A percentile compares a stretch with the other conserved stretches of the same genome.
Evolutionary conservation across 2,888 invertebrate species (phyloP).

Genomic region (Parnassius mnemosyne): DNA sequence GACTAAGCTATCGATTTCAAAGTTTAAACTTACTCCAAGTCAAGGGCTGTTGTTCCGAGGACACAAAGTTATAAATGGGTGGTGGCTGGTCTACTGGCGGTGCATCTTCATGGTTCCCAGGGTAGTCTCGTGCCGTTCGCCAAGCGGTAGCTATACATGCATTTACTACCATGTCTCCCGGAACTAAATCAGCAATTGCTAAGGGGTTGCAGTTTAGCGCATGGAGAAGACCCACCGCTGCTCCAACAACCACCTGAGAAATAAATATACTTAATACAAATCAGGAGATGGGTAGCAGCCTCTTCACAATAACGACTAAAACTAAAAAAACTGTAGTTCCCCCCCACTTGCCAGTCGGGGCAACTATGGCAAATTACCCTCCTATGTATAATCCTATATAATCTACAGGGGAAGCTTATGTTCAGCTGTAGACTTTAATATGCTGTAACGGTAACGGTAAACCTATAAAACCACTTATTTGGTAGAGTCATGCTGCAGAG

Average conservation of each 20-base stretch:
- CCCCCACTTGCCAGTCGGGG: not conserved
- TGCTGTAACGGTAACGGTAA: no score
- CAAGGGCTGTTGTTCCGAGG: slow-evolving; percentile 87
- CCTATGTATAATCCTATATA: no score
- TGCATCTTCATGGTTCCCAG: slow-evolving; percentile 60
- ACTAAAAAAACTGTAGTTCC: not conserved
- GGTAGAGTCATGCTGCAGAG: no score
- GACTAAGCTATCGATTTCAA: no score
- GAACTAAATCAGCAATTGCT: slow-evolving; percentile 86
- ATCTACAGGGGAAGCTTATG: no score
- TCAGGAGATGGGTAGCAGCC: no score
- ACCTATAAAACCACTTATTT: no score
- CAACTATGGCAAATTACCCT: no score
- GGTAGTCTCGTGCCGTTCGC: slow-evolving; percentile 71
- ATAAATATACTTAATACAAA: not conserved
- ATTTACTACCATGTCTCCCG: slow-evolving; percentile 89
- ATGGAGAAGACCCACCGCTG: slow-evolving; percentile 86
- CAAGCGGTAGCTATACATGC: slow-evolving; percentile 85
- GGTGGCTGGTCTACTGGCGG: slow-evolving; percentile 58
- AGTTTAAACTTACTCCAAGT: slow-evolving; percentile 82
- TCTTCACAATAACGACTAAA: no score
- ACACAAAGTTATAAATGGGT: slow-evolving; percentile 91
- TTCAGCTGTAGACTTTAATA: no score
- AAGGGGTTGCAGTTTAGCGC: slow-evolving; percentile 84
- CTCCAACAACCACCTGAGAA: slow-evolving; percentile 75